Evolutionary conservation across 1,140 invertebrate genomes (phyloP).

Genomic region (Portunus trituberculatus): DNA sequence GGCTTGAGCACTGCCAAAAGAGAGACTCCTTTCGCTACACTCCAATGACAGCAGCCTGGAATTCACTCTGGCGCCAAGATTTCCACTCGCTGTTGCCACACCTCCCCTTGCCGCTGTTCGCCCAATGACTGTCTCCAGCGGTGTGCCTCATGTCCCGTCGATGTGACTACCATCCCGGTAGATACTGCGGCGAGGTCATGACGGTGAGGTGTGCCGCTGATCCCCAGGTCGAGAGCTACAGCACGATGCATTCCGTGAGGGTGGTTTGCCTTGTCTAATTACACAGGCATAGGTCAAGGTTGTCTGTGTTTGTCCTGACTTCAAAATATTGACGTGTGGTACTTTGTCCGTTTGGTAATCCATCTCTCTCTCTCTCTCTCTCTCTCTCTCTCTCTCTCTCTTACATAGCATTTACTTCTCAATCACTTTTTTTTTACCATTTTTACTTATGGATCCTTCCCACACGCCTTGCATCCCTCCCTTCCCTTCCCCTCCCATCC

Average conservation of each 20-base stretch:
- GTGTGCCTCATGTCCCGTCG: background rate
- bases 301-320: background rate
- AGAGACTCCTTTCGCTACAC: background rate
- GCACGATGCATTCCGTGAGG: background rate
- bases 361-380: conserved; percentile 45
- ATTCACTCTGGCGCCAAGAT: background rate
- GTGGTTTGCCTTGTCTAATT: background rate
- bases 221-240: background rate
- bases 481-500: background rate
- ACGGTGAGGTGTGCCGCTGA: background rate
- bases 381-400: conserved; percentile 15
- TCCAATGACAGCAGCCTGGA: background rate
- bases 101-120: background rate
- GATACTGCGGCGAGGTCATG: background rate
- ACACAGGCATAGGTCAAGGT: background rate
- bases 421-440: no score
- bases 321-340: background rate
- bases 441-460: background rate
- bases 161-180: background rate
- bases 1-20: no score
- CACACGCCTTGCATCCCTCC: background rate
- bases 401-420: no score
- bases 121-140: background rate
- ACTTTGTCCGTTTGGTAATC: background rate
- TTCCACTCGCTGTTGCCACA: background rate